Base-by-base conservation (phyloP, 2,113 vertebrate species). In the Phaethon lepturus region DNA sequence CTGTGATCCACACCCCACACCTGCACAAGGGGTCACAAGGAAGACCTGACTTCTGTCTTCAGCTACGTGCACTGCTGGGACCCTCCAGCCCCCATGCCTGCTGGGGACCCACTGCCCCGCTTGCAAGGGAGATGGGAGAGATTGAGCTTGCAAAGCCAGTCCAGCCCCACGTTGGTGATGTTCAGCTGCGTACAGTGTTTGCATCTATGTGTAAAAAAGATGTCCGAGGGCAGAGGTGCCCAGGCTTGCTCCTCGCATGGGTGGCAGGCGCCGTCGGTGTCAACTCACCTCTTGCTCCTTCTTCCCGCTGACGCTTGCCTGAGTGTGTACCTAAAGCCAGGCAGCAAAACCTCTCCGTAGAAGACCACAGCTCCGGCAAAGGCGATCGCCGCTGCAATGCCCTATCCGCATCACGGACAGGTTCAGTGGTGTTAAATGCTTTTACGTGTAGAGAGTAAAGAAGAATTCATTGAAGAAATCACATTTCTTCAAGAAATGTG, bases 161-260 rank as follows among this genome's bases (percentile, higher is more conserved):
- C 47, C 53, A 38, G 28, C 53, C 42, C 55, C 19, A 13, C 0
- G 0, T 2, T 50, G 69, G 16, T 0, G 6, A 49, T 0, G 0
- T 38, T 59, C 40, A 42, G 18, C 17, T 72, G 38, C 2, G 0
- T 26, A 8, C 12, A 20, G 19, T 35, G 35, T 47, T 71, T 20
- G 31, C 17, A 6, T 20, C 22, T 11, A 0, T 8, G 9, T n/a
- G 28, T 59, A 10, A 42, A 52, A 33, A 31, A 17, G 59, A 35
- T 42, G 31, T 18, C 28, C 2, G 15, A 71, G 22, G 31, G 40
- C 40, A 38, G 62, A 72, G 40, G 28, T 75, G 72, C 47, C 15
- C 60, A 16, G 11, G 17, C 68, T 71, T 45, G 40, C 31, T 55
- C 49, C 22, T 71, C 6, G 1, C 73, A 23, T 2, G 9, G 7